Conservation (phyloP, 2,888 invertebrate genomes). For the Pseudococcus viburni region DNA sequence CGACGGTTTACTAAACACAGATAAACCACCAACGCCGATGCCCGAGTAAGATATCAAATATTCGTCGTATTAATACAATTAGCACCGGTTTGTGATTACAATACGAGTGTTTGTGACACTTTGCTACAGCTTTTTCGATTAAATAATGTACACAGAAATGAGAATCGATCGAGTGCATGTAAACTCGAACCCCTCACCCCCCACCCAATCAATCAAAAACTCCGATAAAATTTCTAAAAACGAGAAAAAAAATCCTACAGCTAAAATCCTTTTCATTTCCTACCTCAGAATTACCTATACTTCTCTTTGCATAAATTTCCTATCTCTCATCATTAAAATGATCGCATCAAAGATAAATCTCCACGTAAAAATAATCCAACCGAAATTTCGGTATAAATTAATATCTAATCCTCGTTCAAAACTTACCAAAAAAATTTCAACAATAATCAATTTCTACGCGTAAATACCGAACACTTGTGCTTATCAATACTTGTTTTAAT, state of each 20-base stretch:
- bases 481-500: background rate
- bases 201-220: background rate
- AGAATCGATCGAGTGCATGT: constrained; percentile 26
- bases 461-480: background rate
- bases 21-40: constrained; percentile 62
- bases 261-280: too few relatives aligned
- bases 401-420: too few relatives aligned
- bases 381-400: too few relatives aligned
- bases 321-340: too few relatives aligned
- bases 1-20: background rate
- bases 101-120: constrained; percentile 18
- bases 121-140: constrained; percentile 20
- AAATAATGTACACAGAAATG: background rate
- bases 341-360: too few relatives aligned
- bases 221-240: background rate
- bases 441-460: too few relatives aligned
- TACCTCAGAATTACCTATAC: too few relatives aligned
- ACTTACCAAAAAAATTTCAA: too few relatives aligned
- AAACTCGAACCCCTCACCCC: background rate
- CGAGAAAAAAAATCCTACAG: too few relatives aligned
- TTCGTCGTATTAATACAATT: background rate
- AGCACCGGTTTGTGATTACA: constrained; percentile 2
- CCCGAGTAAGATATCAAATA: constrained; percentile 58
- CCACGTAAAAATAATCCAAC: too few relatives aligned
- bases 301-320: too few relatives aligned